These are phyloP conservation scores for Cephus runcator DNA, from an alignment of 2,888 invertebrate genomes.

Conservation along the genomic window DNA sequence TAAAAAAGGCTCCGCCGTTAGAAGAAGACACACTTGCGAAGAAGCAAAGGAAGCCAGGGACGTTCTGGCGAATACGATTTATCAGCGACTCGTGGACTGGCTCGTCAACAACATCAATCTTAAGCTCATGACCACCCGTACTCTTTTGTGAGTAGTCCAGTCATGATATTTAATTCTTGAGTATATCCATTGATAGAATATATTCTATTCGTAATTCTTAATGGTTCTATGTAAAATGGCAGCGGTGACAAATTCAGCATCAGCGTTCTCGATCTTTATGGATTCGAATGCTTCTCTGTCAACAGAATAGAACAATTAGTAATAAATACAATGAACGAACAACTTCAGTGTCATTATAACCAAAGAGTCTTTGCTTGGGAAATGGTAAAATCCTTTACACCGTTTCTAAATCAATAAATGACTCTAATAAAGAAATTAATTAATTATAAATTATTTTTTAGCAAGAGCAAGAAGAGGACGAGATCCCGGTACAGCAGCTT, in stretches of 20 bases:
- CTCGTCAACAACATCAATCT: slow-evolving; percentile 86
- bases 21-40: slow-evolving; percentile 76
- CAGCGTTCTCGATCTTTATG: slow-evolving; percentile 87
- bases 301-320: slow-evolving; percentile 90
- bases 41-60: slow-evolving; percentile 88
- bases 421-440: background rate
- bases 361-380: slow-evolving; percentile 93
- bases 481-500: slow-evolving; percentile 76
- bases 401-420: background rate
- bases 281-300: slow-evolving; percentile 90
- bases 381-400: slow-evolving; percentile 68
- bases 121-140: slow-evolving; percentile 83
- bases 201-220: background rate
- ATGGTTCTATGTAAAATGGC: slow-evolving; percentile 50
- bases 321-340: slow-evolving; percentile 91
- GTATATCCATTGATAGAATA: background rate
- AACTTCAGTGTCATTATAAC: slow-evolving; percentile 92
- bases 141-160: slow-evolving; percentile 81
- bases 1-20: slow-evolving; percentile 77
- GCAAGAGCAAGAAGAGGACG: slow-evolving; percentile 83
- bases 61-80: slow-evolving; percentile 85
- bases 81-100: slow-evolving; percentile 89
- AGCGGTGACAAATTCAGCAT: slow-evolving; percentile 88
- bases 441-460: slow-evolving; percentile 32
- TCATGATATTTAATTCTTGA: background rate